These are phyloP conservation scores for Argentina silus DNA, from an alignment of 2,797 vertebrate species.

Conservation along the genomic window DNA sequence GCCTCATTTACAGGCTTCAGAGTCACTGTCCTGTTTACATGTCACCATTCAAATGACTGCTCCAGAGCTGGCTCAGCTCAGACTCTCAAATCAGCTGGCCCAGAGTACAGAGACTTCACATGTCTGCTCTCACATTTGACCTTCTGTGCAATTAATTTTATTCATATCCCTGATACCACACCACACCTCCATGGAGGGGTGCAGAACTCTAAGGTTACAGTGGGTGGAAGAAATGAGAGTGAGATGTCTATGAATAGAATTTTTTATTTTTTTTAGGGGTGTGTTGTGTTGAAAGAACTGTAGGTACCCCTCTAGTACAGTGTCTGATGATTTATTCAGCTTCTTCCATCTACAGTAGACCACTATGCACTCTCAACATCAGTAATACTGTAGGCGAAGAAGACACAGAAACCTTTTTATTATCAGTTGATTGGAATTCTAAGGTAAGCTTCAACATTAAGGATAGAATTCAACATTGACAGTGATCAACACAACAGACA, in stretches of 20 bases:
- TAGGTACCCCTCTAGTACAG: not conserved
- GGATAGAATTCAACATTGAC: no score
- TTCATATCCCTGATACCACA: not conserved
- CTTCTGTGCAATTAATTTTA: slow-evolving; percentile 7
- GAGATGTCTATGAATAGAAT: not conserved
- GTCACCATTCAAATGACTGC: slow-evolving; percentile 19
- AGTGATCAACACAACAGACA: no score
- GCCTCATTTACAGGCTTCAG: slow-evolving; percentile 19
- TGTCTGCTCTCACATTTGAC: slow-evolving; percentile 8
- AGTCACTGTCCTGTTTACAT: slow-evolving; percentile 11
- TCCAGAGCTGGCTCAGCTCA: not conserved
- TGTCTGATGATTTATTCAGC: not conserved
- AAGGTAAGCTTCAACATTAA: no score
- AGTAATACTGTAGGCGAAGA: not conserved
- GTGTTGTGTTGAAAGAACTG: no score
- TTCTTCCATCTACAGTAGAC: not conserved
- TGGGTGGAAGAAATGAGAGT: not conserved
- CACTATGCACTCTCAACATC: not conserved
- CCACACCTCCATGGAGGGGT: slow-evolving; percentile 8
- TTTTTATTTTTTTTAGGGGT: not conserved
- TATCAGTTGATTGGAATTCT: no score
- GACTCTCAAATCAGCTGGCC: slow-evolving; percentile 7
- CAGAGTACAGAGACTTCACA: not conserved
- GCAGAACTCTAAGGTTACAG: not conserved
- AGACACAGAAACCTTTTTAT: not conserved